Percentiles rank a stretch among this genome's conserved stretches.
phyloP scores from a whole-genome alignment of 2,888 invertebrate genomes.

The Troilus luridus region DNA sequence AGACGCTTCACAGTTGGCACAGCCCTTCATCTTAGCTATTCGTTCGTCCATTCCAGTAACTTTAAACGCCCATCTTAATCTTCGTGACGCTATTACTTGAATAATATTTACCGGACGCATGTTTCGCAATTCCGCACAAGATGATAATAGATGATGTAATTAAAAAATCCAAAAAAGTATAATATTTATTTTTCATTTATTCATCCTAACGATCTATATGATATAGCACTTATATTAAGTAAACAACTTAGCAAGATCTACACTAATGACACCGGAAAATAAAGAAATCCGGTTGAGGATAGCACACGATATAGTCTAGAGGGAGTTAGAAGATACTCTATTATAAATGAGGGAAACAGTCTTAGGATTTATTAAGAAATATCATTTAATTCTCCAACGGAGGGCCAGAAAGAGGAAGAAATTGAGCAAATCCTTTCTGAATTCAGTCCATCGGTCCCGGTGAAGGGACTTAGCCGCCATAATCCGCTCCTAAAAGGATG shows the following conservation, averaged over 20 bases:
- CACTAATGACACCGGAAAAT: not conserved
- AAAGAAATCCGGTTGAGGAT: not conserved
- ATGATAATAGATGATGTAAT: no score
- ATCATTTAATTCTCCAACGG: conserved; percentile 22
- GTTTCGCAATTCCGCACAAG: no score
- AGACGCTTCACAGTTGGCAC: no score
- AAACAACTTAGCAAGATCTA: not conserved
- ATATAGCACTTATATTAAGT: not conserved
- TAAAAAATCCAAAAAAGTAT: no score
- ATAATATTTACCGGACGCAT: no score
- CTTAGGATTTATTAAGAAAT: conserved; percentile 37
- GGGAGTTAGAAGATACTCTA: not conserved
- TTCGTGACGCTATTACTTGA: no score
- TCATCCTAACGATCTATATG: not conserved
- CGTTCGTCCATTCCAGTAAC: no score
- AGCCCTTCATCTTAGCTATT: no score
- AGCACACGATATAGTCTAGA: not conserved
- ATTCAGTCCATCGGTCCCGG: conserved; percentile 15
- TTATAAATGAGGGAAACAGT: conserved; percentile 18
- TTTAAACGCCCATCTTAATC: no score
- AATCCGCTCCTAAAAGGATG: not conserved
- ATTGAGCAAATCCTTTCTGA: conserved; percentile 15
- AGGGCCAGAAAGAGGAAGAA: not conserved
- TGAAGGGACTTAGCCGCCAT: conserved; percentile 5
- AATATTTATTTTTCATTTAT: not conserved